Conservation (phyloP, 2,888 invertebrate genomes). For the Andrena haemorrhoa region DNA sequence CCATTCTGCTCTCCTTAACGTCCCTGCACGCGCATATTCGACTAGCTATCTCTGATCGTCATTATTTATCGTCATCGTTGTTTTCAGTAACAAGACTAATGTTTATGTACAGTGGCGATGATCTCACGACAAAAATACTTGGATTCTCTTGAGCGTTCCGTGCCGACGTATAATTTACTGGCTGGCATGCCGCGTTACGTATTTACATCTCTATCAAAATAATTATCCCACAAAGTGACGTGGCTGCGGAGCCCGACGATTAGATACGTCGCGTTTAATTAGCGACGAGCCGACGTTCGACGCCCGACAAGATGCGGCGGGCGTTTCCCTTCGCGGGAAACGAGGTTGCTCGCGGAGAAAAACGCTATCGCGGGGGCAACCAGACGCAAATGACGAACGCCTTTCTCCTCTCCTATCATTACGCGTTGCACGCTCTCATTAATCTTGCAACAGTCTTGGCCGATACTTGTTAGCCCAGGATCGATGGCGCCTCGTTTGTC, state of each 20-base stretch:
- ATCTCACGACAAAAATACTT: slow-evolving; percentile 38
- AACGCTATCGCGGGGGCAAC: slow-evolving; percentile 43
- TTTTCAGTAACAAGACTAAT: neutral
- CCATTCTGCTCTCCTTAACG: too few species aligned
- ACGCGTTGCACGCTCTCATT: slow-evolving; percentile 59
- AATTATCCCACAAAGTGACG: slow-evolving; percentile 21
- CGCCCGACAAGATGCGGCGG: neutral
- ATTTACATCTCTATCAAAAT: slow-evolving; percentile 60
- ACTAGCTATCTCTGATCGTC: neutral
- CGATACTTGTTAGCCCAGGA: slow-evolving; percentile 65
- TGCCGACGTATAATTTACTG: slow-evolving; percentile 16
- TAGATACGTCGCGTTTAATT: slow-evolving; percentile 27
- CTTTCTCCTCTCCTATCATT: slow-evolving; percentile 47
- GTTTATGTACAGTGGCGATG: slow-evolving; percentile 30
- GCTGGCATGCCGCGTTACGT: neutral
- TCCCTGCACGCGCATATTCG: too few species aligned
- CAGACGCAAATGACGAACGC: slow-evolving; percentile 60
- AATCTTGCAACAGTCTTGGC: slow-evolving; percentile 61
- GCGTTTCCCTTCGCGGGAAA: slow-evolving; percentile 25
- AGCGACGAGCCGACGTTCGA: slow-evolving; percentile 12
- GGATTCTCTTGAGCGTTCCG: slow-evolving; percentile 16
- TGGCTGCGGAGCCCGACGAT: slow-evolving; percentile 11
- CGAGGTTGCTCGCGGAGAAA: slow-evolving; percentile 15
- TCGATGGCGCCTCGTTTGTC: slow-evolving; percentile 66
- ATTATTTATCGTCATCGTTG: slow-evolving; percentile 24